Base-by-base conservation (phyloP, 2,888 invertebrate species). In the Heliconius charithonia region DNA sequence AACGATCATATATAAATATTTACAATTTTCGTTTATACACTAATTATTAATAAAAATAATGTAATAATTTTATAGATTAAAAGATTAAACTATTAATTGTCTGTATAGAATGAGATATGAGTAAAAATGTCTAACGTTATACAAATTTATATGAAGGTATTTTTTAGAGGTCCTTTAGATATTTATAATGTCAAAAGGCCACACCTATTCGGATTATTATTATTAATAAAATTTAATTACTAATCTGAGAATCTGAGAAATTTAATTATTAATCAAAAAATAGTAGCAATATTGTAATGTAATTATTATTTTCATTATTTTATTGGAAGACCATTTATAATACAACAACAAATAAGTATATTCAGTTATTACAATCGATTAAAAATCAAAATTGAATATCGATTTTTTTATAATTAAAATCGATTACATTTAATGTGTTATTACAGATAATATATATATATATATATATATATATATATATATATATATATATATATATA, bases 261-360 rank as follows among this genome's bases (percentile, higher is more conserved):
- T 62, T 62, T 62, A 76, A 29, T 41, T 62, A n/a, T 41, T 32
- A 32, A 37, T 51, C n/a, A 56, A 69, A 75, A 79, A 76, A 72
- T 59, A 72, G 56, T 72, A 56, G 72, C 16, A 72, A 72, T 72
- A 72, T 72, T 72, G n/a, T 72, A 32, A 59, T 59, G 69, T 72
- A 75, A 37, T 67, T 78, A 59, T 19, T 76, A 72, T 70, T 70
- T 59, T 76, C n/a, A 70, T 59, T 71, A 37, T 62, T 73, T 76
- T 32, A 76, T 63, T 79, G 79, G 79, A 79, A 79, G 79, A 79
- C 79, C 76, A 27, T 69, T 79, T 51, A 74, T 65, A 75, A 27
- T 19, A 74, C 56, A 77, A 72, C n/a, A 65, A 77, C 76, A 63
- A 78, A 62, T 51, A 19, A 65, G 45, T 13, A 70, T 22, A 56